Base-by-base conservation (phyloP, 2,113 vertebrate species). In the Festucalex cinctus region DNA sequence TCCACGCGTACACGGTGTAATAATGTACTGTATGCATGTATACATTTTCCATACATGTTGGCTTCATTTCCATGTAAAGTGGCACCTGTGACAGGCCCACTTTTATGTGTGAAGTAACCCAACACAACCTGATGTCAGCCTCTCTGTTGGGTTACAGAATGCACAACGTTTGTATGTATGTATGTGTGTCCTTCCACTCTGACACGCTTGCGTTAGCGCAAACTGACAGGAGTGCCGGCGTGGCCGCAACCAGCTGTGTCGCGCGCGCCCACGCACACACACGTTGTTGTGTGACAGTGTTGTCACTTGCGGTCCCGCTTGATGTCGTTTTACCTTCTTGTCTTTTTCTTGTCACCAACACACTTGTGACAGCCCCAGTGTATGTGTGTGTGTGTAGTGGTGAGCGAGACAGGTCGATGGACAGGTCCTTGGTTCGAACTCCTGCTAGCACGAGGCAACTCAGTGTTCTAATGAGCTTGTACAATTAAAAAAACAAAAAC, bases 221-320 rank as follows among this genome's bases (percentile, higher is more conserved):
- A 81, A 81, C 76, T 84, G 80, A 83, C 81, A 75, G 68, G 20
- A n/a, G 36, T 65, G 53, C 1, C 63, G 75, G 72, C 66, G 26
- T 68, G 48, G 63, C 71, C 63, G 65, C 28, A 51, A 83, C 63
- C 71, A 70, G 53, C 71, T 74, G 68, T 80, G 59, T 41, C 12
- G 19, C 35, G 5, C 3, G 13, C 4, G 16, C 26, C 35, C 26
- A 58, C 56, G 32, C 24, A 43, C 63, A 65, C 60, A 51, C 39
- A 57, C 62, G 20, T 37, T 19, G 54, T 57, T 57, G 54, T 57
- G 54, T 32, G 16, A 32, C 54, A 17, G 53, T 73, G 69, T 68
- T 81, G 74, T 83, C 66, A 19, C 46, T 70, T 76, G 65, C 63
- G 63, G 78, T 81, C 76, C 72, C 28, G 72, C 70, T 68, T 70